Evolutionary conservation across 2,888 invertebrate genomes (phyloP), one percentile per base, ranked within the genome.

Genomic region (Amiota minor): DNA sequence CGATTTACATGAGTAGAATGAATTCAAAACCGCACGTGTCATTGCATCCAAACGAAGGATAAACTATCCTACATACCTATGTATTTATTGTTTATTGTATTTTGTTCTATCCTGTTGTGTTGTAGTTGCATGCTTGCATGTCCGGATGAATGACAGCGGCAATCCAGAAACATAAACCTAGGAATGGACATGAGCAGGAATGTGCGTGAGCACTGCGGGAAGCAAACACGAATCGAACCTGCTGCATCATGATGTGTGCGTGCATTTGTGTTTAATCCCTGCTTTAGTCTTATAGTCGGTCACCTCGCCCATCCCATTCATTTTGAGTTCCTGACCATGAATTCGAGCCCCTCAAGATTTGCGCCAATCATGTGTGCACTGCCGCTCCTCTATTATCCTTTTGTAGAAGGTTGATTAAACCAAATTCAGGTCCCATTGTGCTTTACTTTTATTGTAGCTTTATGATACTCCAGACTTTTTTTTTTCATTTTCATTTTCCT

Each of bases 261-360:
- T 83, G 82, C 86, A 83, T 76, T 83, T 83, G 76, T 67, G 76
- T 67, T 82, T 83, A 83, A 83, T 83, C 82, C 74, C 70, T 61
- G 68, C 47, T 73, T 72, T 70, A 71, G 70, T 35, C 20, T 53
- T 8, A 35, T 35, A 35, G 6, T 35, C 35, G 35, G 35, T 35
- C 35, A 35, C 35, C 35, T 35, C 35, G 6, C 23, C 35, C 20
- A 61, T 67, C 75, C 49, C 45, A 62, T 73, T 55, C 76, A 71
- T 20, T 59, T 35, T 8, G 6, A 35, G 6, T 35, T 35, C 35
- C 59, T 18, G 59, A 59, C 59, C 59, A 18, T 18, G 59, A 16
- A 35, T 35, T 35, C 35, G 12, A 9, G 8, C 59, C 18, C 59
- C 20, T n/a, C 20, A 20, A n/a, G 11, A 50, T 68, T 68, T 68